phyloP scores from a whole-genome alignment of 2,113 vertebrate species.

The Rutilus rutilus region DNA sequence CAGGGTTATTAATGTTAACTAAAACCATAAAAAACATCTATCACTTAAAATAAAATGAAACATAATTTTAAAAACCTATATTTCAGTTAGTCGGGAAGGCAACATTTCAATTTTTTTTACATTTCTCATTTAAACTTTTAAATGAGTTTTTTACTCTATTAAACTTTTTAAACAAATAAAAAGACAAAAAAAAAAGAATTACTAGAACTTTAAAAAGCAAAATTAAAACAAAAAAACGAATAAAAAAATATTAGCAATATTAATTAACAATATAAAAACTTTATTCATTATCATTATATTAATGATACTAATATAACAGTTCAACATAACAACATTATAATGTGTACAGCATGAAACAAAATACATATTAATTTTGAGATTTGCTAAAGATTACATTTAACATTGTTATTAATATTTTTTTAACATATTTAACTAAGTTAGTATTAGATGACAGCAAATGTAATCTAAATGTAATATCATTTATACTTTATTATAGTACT shows the following conservation, averaged over 20 bases:
- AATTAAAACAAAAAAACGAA: not conserved
- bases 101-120: too few species aligned
- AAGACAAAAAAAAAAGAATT: not conserved
- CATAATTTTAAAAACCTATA: too few species aligned
- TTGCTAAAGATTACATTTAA: not conserved
- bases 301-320: not conserved
- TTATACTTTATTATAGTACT: not conserved
- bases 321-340: not conserved
- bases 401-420: not conserved
- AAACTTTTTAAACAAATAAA: not conserved
- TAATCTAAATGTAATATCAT: not conserved
- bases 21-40: not conserved
- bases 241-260: too few species aligned
- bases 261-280: too few species aligned
- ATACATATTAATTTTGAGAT: not conserved
- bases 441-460: not conserved
- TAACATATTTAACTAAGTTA: too few species aligned
- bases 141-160: too few species aligned
- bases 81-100: too few species aligned
- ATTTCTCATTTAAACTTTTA: too few species aligned
- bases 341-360: not conserved
- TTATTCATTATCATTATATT: too few species aligned
- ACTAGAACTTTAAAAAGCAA: not conserved
- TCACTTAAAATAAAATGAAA: too few species aligned
- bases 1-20: not conserved